A percentile compares a stretch with the other conserved stretches of the same genome.
Conservation (phyloP, 2,113 vertebrate species). For the Anolis carolinensis region DNA sequence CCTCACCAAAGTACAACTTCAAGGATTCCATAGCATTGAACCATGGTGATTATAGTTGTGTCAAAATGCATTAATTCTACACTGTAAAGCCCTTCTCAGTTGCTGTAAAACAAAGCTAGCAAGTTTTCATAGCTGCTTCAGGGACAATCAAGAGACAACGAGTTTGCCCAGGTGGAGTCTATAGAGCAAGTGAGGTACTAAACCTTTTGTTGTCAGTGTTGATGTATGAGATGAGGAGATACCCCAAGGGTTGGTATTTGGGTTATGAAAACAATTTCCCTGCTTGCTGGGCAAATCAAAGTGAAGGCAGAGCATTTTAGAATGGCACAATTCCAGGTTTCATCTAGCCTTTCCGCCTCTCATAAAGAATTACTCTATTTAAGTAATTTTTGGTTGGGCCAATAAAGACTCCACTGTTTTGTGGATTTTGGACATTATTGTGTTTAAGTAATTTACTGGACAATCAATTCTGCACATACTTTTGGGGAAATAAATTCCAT, state of each 20-base stretch:
- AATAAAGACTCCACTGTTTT: no score
- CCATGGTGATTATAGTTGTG: no score
- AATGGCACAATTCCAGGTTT: background rate
- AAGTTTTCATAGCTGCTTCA: rapidly evolving
- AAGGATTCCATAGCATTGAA: no score
- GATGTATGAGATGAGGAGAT: background rate
- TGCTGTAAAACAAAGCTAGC: background rate
- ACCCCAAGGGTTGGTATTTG: background rate
- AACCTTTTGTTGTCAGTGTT: background rate
- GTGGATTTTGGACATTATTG: background rate
- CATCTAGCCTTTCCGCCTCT: background rate
- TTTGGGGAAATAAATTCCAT: background rate
- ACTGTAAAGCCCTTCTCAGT: rapidly evolving
- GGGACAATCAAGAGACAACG: rapidly evolving
- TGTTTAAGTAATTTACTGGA: background rate
- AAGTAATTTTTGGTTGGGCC: background rate
- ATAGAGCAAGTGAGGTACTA: background rate
- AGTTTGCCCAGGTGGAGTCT: background rate
- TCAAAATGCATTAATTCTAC: no score
- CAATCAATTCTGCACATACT: background rate
- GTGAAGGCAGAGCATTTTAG: background rate
- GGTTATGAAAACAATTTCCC: background rate
- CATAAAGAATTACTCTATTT: background rate
- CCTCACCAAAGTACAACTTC: no score
- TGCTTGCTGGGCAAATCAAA: background rate